Conservation (phyloP, 2,113 vertebrate genomes). For the Calyptommatus sinebrachiatus region DNA sequence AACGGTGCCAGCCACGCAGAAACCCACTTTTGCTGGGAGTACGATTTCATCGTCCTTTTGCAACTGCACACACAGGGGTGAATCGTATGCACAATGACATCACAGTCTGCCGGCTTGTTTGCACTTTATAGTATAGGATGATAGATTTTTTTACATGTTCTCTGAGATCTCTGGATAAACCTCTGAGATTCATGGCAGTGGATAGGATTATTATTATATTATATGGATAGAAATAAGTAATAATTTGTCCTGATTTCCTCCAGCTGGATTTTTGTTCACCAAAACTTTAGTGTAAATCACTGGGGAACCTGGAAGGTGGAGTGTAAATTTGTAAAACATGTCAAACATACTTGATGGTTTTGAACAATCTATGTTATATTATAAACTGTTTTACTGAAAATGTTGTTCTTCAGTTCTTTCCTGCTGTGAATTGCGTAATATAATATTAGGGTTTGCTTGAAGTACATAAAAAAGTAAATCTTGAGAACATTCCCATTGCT, state of each 20-base stretch:
- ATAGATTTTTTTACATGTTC: not conserved
- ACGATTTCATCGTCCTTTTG: too few relatives aligned
- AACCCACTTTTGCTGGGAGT: too few relatives aligned
- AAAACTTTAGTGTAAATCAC: not conserved
- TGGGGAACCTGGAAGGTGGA: not conserved
- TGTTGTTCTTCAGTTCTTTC: not conserved
- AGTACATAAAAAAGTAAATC: slow-evolving; percentile 26
- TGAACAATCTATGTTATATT: not conserved
- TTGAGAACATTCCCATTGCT: slow-evolving; percentile 5
- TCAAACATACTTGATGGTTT: not conserved
- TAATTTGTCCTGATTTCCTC: not conserved
- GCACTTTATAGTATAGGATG: not conserved
- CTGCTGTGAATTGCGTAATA: not conserved
- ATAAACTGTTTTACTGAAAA: too few relatives aligned
- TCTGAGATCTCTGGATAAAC: not conserved
- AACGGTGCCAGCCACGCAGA: too few relatives aligned
- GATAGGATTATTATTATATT: not conserved
- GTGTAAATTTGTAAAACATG: too few relatives aligned
- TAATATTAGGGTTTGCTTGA: not conserved
- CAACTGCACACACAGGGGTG: too few relatives aligned
- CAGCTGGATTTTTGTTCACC: not conserved
- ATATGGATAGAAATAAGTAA: not conserved
- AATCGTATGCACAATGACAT: too few relatives aligned
- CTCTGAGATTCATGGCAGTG: not conserved
- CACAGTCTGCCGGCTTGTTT: too few relatives aligned